Evolutionary conservation across 2,797 vertebrate genomes (phyloP), one percentile per base, ranked within the genome.

Genomic region (Phylloscopus collybita): DNA sequence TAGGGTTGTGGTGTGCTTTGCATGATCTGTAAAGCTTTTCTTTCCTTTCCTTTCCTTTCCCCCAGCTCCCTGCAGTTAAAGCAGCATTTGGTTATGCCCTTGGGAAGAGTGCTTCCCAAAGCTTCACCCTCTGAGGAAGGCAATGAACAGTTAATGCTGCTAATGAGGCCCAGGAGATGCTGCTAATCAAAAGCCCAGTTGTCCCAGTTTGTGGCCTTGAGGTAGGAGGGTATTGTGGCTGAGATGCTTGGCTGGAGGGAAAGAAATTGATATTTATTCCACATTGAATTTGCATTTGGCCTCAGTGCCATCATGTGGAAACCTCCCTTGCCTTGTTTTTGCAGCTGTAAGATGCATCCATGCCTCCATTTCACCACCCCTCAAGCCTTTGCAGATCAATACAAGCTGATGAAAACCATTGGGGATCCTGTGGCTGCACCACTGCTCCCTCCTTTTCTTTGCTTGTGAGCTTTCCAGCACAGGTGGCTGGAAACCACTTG

Each of bases 231-330:
- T 62, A 21, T 57, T 70, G 40, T 17, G 20, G 53, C 29, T 50
- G 57, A 78, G 60, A 26, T 36, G 34, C 16, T 57, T 73, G 49
- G 6, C 49, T 66, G 44, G 11, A 45, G 40, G 76, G 38, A 81
- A 61, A 4, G 32, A 66, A 84, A 32, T 51, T 4, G 65, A n/a
- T 6, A 1, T 71, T 82, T n/a, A 34, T 32, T 92, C 21, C 69
- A 57, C 0, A 0, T 30, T 71, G 72, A 34, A 16, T 86, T 69
- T 53, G 11, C 30, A 19, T 16, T 13, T 42, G 25, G 30, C 51
- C 40, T 82, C 59, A 51, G 45, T 4, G 6, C 29, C 29, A 62
- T 25, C 4, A 7, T 3, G 1, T 71, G 61, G 64, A 85, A 85
- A 66, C 20, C 0, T 85, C 71, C 13, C 32, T 76, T 49, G 25